Conservation (phyloP, 2,888 invertebrate species). For the Drosophila kuntzei region DNA sequence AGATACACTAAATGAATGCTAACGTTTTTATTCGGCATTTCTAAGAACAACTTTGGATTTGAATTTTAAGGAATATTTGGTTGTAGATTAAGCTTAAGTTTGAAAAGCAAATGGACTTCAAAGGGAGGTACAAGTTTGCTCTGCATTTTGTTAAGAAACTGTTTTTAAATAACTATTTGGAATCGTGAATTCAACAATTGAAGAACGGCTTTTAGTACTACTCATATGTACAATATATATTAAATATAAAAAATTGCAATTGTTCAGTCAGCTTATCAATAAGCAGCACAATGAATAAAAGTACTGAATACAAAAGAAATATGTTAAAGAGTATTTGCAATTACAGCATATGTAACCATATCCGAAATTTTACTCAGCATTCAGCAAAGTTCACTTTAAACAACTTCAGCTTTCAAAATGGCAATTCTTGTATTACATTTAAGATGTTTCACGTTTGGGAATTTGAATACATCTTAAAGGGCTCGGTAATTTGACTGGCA, state of each 20-base stretch:
- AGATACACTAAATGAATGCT: background rate
- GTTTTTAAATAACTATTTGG: too few relatives aligned
- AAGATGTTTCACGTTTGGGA: background rate
- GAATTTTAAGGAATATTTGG: background rate
- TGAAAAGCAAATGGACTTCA: conserved; percentile 1
- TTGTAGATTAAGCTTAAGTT: background rate
- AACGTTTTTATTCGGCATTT: background rate
- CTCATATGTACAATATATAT: too few relatives aligned
- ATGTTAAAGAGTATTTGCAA: too few relatives aligned
- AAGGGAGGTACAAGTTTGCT: background rate
- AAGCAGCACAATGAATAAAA: background rate
- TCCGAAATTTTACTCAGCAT: background rate
- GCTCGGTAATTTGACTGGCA: conserved; percentile 47
- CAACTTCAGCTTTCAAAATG: background rate
- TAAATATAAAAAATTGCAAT: too few relatives aligned
- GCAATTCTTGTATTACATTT: background rate
- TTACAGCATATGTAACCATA: too few relatives aligned
- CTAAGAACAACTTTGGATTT: too few relatives aligned
- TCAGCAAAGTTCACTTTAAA: background rate
- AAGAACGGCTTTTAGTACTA: too few relatives aligned
- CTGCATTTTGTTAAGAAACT: too few relatives aligned
- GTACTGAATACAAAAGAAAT: too few relatives aligned
- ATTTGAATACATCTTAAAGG: conserved; percentile 26
- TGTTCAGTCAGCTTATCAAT: too few relatives aligned
- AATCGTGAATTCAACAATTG: too few relatives aligned